Conservation (phyloP, 2,113 vertebrate genomes). For the Corythoichthys haematopterus region DNA sequence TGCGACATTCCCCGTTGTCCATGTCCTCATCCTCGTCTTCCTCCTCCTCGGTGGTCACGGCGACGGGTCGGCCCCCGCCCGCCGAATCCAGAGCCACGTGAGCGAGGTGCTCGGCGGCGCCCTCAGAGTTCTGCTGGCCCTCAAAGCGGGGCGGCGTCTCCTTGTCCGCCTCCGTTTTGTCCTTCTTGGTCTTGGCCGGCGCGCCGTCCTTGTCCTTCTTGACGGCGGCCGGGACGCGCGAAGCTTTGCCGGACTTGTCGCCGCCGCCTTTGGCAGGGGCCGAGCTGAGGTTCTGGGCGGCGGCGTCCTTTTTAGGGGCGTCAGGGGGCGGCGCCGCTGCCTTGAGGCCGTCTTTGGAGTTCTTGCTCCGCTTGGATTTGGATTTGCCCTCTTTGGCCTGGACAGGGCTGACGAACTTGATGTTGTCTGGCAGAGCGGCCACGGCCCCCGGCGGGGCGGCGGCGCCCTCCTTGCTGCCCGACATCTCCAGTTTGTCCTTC, state of each 20-base stretch:
- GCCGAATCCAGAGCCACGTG: slow-evolving; percentile 82
- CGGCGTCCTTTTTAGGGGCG: slow-evolving; percentile 83
- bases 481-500: slow-evolving; percentile 98
- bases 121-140: slow-evolving; percentile 75
- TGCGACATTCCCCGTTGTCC: slow-evolving; percentile 82
- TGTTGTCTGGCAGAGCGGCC: slow-evolving; percentile 89
- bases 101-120: slow-evolving; percentile 78
- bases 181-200: slow-evolving; percentile 88
- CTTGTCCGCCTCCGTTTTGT: slow-evolving; percentile 82
- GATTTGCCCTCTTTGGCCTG: slow-evolving; percentile 94
- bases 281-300: slow-evolving; percentile 57
- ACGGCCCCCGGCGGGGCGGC: slow-evolving; percentile 81
- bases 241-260: slow-evolving; percentile 83
- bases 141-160: slow-evolving; percentile 29
- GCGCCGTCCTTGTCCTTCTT: slow-evolving; percentile 91
- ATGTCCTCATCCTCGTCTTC: slow-evolving; percentile 69
- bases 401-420: slow-evolving; percentile 92
- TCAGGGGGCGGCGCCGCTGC: slow-evolving; percentile 75
- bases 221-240: slow-evolving; percentile 76
- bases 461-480: slow-evolving; percentile 90
- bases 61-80: slow-evolving; percentile 77
- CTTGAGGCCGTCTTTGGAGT: slow-evolving; percentile 86
- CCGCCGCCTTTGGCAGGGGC: slow-evolving; percentile 73
- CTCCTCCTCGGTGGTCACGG: slow-evolving; percentile 84
- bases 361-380: slow-evolving; percentile 94